phyloP scores from a whole-genome alignment of 2,113 vertebrate genomes.

The Eudorcas thomsonii region DNA sequence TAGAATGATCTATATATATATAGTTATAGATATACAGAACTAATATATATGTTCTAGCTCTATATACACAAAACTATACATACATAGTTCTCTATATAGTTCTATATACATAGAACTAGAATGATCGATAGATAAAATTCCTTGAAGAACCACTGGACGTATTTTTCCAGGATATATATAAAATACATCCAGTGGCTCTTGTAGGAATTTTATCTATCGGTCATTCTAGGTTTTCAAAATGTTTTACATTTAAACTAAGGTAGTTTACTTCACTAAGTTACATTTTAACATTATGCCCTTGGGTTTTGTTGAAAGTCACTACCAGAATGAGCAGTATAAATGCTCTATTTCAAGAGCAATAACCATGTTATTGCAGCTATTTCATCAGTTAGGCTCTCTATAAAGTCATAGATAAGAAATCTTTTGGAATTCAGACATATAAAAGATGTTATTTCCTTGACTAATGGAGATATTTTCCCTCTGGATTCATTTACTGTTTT shows the following conservation, averaged over 20 bases:
- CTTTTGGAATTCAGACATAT: background rate
- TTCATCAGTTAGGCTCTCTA: background rate
- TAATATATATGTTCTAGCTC: background rate
- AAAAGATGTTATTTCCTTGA: slow-evolving; percentile 41
- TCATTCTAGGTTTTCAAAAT: background rate
- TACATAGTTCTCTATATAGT: no score
- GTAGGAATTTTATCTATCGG: background rate
- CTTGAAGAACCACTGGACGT: background rate
- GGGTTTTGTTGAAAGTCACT: slow-evolving; percentile 46
- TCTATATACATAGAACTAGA: background rate
- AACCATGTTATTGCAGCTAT: background rate
- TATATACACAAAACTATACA: background rate
- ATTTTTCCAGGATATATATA: background rate
- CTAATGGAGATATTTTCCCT: background rate
- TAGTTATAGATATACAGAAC: background rate
- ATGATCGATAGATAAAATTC: background rate
- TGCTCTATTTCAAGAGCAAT: slow-evolving; percentile 17
- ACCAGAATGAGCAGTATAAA: background rate
- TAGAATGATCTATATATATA: background rate
- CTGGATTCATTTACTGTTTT: slow-evolving; percentile 21
- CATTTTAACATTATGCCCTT: slow-evolving; percentile 20
- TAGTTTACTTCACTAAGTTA: background rate
- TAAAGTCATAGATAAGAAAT: slow-evolving; percentile 14
- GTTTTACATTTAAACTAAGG: background rate
- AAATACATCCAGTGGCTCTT: background rate